Evolutionary conservation across 2,113 vertebrate genomes (phyloP), one percentile per base, ranked within the genome.

Genomic region (Peromyscus polionotus): DNA sequence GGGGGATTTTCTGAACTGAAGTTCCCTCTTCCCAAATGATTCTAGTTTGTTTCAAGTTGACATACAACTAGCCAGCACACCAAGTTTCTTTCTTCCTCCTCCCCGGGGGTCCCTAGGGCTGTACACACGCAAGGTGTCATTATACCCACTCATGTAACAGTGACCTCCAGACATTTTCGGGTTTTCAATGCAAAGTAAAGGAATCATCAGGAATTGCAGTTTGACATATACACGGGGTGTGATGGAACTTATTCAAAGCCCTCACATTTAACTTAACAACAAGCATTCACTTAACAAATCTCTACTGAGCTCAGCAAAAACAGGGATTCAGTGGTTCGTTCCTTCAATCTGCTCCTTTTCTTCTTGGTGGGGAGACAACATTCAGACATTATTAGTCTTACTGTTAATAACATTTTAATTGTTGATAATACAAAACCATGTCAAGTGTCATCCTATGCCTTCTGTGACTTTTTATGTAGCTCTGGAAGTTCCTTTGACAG

Each of bases 181-280:
- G 54, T n/a, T 95, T 94, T 90, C 93, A 92, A 90, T 81, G 70
- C 42, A 61, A 87, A 93, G 54, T 75, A 26, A 94, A 94, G 94
- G 4, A 72, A 77, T 94, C 86, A 72, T 48, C 54, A 61, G 57
- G 48, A 88, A 79, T 85, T 87, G 94, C 93, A 94, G 45, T 91
- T 88, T 87, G 42, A 84, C 36, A 76, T n/a, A 84, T 14, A 84
- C 12, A 45, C 36, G 88, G 93, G 24, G 54, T 63, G 26, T 81
- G n/a, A 96, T 33, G 8, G 61, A 77, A 93, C 89, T 92, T 91
- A 87, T 72, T 94, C 84, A 95, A 94, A 97, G 11, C 13, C 94
- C 22, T 77, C 61, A 22, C 28, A 33, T 95, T 91, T 90, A 67
- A 81, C 92, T 65, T 83, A 20, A 85, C 81, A 88, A 80, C 95